Percentiles rank a stretch among this genome's conserved stretches.
Evolutionary conservation across 2,113 vertebrate species (phyloP).

Genomic region (Rhabdornis inornatus): DNA sequence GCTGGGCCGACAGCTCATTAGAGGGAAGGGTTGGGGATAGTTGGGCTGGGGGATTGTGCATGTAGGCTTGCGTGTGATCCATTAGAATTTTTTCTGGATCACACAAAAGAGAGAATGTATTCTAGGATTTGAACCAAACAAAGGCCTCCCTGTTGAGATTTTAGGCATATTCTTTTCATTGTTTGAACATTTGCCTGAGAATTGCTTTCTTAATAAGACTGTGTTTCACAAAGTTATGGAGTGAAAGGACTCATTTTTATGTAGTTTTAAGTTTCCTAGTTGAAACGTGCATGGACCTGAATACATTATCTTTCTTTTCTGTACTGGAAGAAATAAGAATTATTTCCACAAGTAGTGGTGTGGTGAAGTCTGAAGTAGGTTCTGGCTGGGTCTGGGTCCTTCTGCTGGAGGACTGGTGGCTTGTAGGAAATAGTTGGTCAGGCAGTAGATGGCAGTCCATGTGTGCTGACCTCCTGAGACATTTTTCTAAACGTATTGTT

Average conservation of each 20-base stretch:
- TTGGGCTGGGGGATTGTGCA: background rate
- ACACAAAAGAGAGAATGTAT: slow-evolving; percentile 36
- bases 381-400: background rate
- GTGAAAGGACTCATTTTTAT: background rate
- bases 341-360: rapidly evolving
- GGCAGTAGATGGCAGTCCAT: background rate
- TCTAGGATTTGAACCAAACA: slow-evolving; percentile 45
- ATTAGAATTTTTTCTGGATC: slow-evolving; percentile 37
- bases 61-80: background rate
- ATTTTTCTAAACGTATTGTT: background rate
- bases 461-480: background rate
- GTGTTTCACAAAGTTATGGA: background rate
- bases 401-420: background rate
- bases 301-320: background rate
- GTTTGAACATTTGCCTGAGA: background rate
- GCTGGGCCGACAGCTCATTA: background rate
- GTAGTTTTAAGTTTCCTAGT: background rate
- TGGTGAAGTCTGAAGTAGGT: background rate
- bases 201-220: slow-evolving; percentile 1
- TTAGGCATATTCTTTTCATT: background rate
- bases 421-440: background rate
- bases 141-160: slow-evolving; percentile 65
- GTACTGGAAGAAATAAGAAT: background rate
- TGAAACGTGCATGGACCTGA: background rate
- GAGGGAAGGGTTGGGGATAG: background rate